Evolutionary conservation across 2,113 vertebrate species (phyloP), one percentile per base, ranked within the genome.

Genomic region (Tragelaphus imberbis): DNA sequence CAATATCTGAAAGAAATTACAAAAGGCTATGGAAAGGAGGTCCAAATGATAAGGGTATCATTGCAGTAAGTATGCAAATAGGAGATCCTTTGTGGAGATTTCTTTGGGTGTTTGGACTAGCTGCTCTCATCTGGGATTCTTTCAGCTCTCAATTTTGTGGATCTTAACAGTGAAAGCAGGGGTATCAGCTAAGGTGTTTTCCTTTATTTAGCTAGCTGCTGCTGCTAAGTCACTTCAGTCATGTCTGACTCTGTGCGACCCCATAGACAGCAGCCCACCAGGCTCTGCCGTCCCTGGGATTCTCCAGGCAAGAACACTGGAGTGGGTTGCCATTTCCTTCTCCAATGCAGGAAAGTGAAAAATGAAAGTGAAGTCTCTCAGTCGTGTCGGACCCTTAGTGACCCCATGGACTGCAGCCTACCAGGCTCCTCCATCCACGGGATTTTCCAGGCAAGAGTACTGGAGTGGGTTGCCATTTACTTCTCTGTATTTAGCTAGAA

Each of bases 151-250:
- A 63, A 63, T 84, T 96, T 96, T 93, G 19, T 40, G 85, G 89
- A 91, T 87, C 16, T 84, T 90, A 93, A 84, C 56, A 89, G 63
- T 81, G 86, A 97, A 97, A 97, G 93, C 47, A 90, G 89, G 80
- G 95, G 49, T 93, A 53, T 96, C 47, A 86, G 56, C 11, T 40
- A 91, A 95, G 90, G 96, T 97, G 53, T 94, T 98, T 97, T 94
- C 95, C 97, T 98, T 95, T 85, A 19, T 71, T 95, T 80, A 51
- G 33, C 58, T 90, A 59, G 55, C 68, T 75, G 68, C n/a, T 71
- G 17, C 68, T 40, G n/a, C 10, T 75, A 75, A 75, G n/a, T 75
- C 1, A 5, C 68, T 40, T 75, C n/a, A 75, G 68, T 71, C 19
- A 0, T 71, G n/a, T 40, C 68, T 0, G 0, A 23, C n/a, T 40